Evolutionary conservation across 2,888 invertebrate genomes (phyloP), one percentile per base, ranked within the genome.

Genomic region (Cryptocephalus moraei): DNA sequence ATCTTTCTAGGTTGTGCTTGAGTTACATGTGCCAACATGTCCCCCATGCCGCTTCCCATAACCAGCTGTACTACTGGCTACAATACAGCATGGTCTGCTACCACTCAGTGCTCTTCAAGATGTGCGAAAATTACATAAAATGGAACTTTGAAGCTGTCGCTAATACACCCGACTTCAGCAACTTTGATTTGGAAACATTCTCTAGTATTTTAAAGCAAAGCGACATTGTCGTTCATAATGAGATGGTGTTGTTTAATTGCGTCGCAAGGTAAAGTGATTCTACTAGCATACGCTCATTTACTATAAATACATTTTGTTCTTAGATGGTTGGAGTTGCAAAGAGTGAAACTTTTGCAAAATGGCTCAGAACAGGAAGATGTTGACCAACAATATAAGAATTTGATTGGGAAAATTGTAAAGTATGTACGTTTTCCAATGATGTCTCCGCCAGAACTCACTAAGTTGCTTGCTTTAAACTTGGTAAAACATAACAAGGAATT

Each of bases 351-450:
- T 54, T 64, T 70, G 53, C 75, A 78, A 54, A 67, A 71, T 14
- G 73, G 71, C 1, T 60, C 75, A 6, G 63, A 64, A 0, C 73
- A 72, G 8, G 70, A 68, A 0, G 80, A 82, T 54, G 69, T 77
- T 42, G 78, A 79, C 49, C 63, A 71, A 4, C 79, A 82, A 10
- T 59, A 86, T 72, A 79, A 81, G 49, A 75, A 80, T 4, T 72
- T 91, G 0, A 83, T 91, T 0, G 76, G 82, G 41, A 79, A 81
- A 40, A 81, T 90, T 0, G 85, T 91, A 75, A 51, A 40, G 0
- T 82, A 84, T 52, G 80, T 91, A 48, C 72, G 81, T 56, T 96
- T 95, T 71, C 91, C 94, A 1, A 93, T 94, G 91, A 94, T 96
- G 91, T 82, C 88, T 12, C 89, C 91, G 0, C 76, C 85, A 45